Base-by-base conservation (phyloP, 2,888 invertebrate genomes). In the Ophion ellenae region DNA sequence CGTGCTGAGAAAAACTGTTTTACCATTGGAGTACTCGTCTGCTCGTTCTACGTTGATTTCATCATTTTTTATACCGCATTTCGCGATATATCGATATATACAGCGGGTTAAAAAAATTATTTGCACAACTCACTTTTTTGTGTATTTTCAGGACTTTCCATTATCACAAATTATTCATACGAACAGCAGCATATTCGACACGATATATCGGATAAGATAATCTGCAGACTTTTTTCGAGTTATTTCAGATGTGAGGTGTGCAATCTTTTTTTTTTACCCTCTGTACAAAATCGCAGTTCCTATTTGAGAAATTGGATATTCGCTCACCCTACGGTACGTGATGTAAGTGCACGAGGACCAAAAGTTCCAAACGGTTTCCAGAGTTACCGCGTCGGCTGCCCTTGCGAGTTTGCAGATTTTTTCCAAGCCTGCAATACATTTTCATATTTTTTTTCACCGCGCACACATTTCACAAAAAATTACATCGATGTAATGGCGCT, bases 301-400 rank as follows among this genome's bases (percentile, higher is more conserved):
- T 47, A 47, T 4, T 47, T 14, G 36, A 32, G n/a, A 73, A 7
- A 17, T 57, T 10, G 20, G 6, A 10, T 14, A 36, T 45, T 57
- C 77, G 92, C 91, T 92, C 87, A 93, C 94, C 90, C 96, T 97
- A 98, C 89, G 98, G 98, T 87, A 98, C 98, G 97, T 97, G 97
- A 94, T 97, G 97, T 75, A 98, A 95, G 93, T 96, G 97, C 74
- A 97, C 97, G 71, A 98, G 96, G 66, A 98, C 97, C 92, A 97
- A 96, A 94, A 97, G 96, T 95, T 98, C 98, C 94, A 98, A 95
- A 84, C 96, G 96, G 95, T 98, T 98, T 89, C 97, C 98, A 94
- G 97, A 96, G 95, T 97, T 98, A 90, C 97, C 98, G 89, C 96
- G 96, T 91, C 98, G 96, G 91, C 97, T 98, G 90, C 97, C 97